Evolutionary conservation across 2,797 vertebrate genomes (phyloP).

Genomic region (Alosa sapidissima): DNA sequence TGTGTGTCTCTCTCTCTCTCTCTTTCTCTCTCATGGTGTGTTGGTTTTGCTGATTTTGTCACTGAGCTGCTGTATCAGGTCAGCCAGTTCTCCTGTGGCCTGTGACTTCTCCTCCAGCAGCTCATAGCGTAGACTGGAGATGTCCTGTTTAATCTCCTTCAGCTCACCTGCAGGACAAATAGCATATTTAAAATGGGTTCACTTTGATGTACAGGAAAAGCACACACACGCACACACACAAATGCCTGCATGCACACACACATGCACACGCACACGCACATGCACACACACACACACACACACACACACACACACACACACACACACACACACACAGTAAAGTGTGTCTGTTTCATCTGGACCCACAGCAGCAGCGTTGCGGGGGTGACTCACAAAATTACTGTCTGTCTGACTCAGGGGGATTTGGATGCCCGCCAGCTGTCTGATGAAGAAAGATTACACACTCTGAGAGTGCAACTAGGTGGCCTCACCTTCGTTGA

Average conservation of each 20-base stretch:
- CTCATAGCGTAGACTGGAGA: conserved; percentile 84
- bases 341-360: neutral
- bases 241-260: neutral
- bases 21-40: conserved; percentile 49
- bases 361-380: neutral
- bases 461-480: neutral
- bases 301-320: neutral
- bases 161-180: conserved; percentile 74
- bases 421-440: neutral
- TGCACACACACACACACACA: neutral
- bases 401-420: conserved; percentile 8
- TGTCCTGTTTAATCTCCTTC: conserved; percentile 86
- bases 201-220: neutral
- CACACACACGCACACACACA: conserved; percentile 1
- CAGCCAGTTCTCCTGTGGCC: conserved; percentile 77
- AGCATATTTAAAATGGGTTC: neutral
- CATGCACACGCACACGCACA: neutral
- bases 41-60: conserved; percentile 81
- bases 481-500: conserved; percentile 79
- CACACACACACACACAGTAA: neutral
- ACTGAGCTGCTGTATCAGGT: conserved; percentile 81
- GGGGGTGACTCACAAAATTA: neutral
- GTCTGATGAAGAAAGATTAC: neutral
- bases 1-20: neutral
- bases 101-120: conserved; percentile 85